phyloP scores from a whole-genome alignment of 2,113 vertebrate species.

The Narcine bancroftii region DNA sequence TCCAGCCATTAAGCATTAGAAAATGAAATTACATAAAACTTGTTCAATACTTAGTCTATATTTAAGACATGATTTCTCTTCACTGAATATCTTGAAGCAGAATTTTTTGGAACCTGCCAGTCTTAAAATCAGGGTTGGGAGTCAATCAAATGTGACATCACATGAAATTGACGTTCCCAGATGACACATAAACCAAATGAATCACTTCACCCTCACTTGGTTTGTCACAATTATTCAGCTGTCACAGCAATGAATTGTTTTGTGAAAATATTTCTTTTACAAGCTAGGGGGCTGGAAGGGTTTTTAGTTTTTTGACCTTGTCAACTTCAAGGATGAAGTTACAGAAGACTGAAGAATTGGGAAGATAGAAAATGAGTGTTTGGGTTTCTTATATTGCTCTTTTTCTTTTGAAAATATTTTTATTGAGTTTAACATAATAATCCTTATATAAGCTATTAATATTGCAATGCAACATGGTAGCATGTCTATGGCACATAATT shows the following conservation, averaged over 20 bases:
- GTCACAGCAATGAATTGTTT: slow-evolving; percentile 31
- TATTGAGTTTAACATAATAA: too few species aligned
- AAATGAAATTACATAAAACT: neutral
- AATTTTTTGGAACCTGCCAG: neutral
- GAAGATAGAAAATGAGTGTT: neutral
- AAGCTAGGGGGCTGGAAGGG: neutral
- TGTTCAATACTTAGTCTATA: neutral
- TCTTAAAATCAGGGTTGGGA: neutral
- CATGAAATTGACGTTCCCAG: slow-evolving; percentile 31
- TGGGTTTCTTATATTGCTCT: neutral
- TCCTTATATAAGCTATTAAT: too few species aligned
- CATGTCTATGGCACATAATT: too few species aligned
- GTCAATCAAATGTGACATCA: slow-evolving; percentile 28
- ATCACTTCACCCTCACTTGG: slow-evolving; percentile 28
- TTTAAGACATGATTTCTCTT: neutral
- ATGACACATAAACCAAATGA: slow-evolving; percentile 33
- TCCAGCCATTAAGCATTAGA: neutral
- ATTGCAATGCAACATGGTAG: too few species aligned
- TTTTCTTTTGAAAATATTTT: too few species aligned
- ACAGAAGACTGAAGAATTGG: neutral
- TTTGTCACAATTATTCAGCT: slow-evolving; percentile 36
- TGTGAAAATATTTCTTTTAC: slow-evolving; percentile 33
- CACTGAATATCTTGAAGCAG: slow-evolving; percentile 2
- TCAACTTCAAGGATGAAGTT: slow-evolving; percentile 26
- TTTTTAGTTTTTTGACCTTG: slow-evolving; percentile 33